These are phyloP conservation scores for Leptinotarsa tumamoca DNA, from an alignment of 2,888 invertebrate species.

Conservation along the genomic window DNA sequence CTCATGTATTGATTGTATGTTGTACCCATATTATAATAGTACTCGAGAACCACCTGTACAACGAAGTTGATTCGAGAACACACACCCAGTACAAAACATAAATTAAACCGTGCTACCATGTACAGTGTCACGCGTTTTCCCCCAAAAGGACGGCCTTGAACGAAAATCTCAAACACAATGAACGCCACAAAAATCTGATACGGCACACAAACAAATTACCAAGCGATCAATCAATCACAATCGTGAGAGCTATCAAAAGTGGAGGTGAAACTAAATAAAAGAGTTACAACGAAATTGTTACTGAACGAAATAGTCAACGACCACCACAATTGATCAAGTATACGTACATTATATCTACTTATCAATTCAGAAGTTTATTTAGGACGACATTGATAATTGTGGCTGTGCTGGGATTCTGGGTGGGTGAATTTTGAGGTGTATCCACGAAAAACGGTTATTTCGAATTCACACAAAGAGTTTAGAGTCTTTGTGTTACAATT, in stretches of 20 bases:
- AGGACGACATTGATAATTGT: conserved; percentile 7
- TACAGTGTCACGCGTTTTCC: conserved; percentile 5
- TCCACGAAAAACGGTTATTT: neutral
- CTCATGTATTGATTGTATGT: too few relatives aligned
- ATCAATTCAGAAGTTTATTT: conserved; percentile 13
- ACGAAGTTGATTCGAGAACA: too few relatives aligned
- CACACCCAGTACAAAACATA: neutral
- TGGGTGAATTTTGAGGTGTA: neutral
- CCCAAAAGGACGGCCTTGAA: neutral
- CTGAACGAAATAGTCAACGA: neutral
- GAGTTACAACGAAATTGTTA: conserved; percentile 5
- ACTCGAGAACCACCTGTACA: too few relatives aligned
- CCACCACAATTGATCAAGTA: conserved; percentile 14
- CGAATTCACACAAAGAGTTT: too few relatives aligned
- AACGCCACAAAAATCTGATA: conserved; percentile 24
- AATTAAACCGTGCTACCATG: neutral
- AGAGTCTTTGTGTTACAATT: too few relatives aligned
- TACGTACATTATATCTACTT: neutral
- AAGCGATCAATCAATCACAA: conserved; percentile 44
- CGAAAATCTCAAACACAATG: conserved; percentile 16
- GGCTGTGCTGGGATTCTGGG: neutral
- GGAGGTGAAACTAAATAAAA: conserved; percentile 46
- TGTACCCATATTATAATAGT: too few relatives aligned
- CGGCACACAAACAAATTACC: conserved; percentile 15
- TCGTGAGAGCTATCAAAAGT: conserved; percentile 44